Percentiles rank a stretch among this genome's conserved stretches.
These are phyloP conservation scores for Adineta ricciae DNA, from an alignment of 2,888 invertebrate genomes.

Conservation along the genomic window DNA sequence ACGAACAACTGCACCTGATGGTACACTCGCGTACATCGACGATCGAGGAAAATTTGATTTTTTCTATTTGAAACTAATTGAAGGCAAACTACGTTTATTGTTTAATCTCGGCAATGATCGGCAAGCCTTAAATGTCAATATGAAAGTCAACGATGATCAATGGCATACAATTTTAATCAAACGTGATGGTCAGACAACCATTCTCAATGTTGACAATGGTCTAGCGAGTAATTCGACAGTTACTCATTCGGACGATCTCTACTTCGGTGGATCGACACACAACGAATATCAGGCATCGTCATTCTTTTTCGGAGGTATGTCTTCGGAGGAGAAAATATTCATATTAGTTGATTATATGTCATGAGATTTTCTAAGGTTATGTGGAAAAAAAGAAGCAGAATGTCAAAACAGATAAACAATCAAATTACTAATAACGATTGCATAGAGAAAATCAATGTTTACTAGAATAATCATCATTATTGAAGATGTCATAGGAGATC, in stretches of 20 bases:
- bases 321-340: background rate
- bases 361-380: background rate
- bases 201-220: background rate
- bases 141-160: slow-evolving; percentile 5
- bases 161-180: slow-evolving; percentile 10
- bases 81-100: slow-evolving; percentile 12
- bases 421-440: background rate
- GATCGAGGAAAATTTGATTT: slow-evolving; percentile 20
- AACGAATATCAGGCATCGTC: slow-evolving; percentile 19
- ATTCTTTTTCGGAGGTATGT: slow-evolving; percentile 13
- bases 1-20: background rate
- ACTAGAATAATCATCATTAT: background rate
- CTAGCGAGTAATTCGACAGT: background rate
- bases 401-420: background rate
- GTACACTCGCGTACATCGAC: background rate
- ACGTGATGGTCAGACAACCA: slow-evolving; percentile 18
- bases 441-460: background rate
- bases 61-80: slow-evolving; percentile 17
- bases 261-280: slow-evolving; percentile 4
- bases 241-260: background rate
- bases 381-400: background rate
- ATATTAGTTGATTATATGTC: background rate
- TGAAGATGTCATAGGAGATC: background rate
- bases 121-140: slow-evolving; percentile 1
- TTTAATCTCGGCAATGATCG: slow-evolving; percentile 16